Percentiles rank a stretch among this genome's conserved stretches.
phyloP scores from a whole-genome alignment of 30 jellyfish, hydroid and myxozoan genomes.

The Euphysa ruthae region DNA sequence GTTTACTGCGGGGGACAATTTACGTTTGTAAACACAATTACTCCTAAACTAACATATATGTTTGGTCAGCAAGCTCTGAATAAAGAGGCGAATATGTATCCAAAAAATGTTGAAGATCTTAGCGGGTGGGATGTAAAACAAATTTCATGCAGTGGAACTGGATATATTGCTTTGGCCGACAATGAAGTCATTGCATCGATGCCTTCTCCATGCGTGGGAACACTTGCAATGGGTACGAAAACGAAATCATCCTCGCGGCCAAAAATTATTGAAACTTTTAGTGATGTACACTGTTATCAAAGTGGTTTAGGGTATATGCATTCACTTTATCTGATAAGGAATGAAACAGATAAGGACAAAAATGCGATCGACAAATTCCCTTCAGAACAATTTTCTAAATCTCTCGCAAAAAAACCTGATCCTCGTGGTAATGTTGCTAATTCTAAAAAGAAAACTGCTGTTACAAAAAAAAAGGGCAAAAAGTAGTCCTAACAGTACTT shows the following conservation, averaged over 20 bases:
- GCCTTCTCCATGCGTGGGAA: slow-evolving; percentile 24
- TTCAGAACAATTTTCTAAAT: neutral
- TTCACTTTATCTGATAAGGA: slow-evolving; percentile 7
- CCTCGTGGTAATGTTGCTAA: neutral
- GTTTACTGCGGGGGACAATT: slow-evolving; percentile 25
- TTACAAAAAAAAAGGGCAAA: neutral
- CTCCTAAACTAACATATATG: slow-evolving; percentile 10
- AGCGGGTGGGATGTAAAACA: slow-evolving; percentile 29
- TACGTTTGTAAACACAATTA: slow-evolving; percentile 13
- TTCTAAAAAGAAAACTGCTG: neutral
- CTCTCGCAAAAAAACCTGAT: neutral
- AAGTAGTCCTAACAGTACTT: no score
- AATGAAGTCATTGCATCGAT: slow-evolving; percentile 33
- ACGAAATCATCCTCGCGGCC: slow-evolving; percentile 26
- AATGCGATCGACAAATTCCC: slow-evolving; percentile 25
- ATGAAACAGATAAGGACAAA: slow-evolving; percentile 16
- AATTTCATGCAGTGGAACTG: slow-evolving; percentile 10
- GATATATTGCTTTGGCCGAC: slow-evolving; percentile 24
- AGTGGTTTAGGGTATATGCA: slow-evolving; percentile 36
- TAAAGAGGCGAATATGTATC: slow-evolving; percentile 32
- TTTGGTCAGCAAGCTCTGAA: slow-evolving; percentile 18
- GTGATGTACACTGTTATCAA: slow-evolving; percentile 1
- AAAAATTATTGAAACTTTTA: neutral
- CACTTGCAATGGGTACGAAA: slow-evolving; percentile 21
- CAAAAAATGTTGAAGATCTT: slow-evolving; percentile 16